Evolutionary conservation across 2,113 vertebrate species (phyloP).

Genomic region (Limnothrissa miodon): DNA sequence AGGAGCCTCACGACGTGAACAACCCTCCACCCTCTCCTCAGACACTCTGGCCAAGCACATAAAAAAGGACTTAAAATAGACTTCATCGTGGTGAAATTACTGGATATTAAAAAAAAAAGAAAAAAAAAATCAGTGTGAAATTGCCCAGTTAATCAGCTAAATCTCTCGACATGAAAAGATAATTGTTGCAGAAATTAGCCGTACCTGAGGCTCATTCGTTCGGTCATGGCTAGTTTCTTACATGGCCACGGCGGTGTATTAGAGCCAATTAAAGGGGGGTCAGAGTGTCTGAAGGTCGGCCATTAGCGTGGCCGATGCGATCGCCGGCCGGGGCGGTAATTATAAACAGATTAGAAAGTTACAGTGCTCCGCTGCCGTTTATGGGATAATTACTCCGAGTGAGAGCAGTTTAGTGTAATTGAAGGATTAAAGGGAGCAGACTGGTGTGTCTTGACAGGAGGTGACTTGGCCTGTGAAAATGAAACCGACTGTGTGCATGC

Average conservation of each 20-base stretch:
- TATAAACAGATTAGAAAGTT: slow-evolving; percentile 99
- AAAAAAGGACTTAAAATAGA: background rate
- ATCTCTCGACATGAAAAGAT: slow-evolving; percentile 99
- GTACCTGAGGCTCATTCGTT: slow-evolving; percentile 99
- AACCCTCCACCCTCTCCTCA: background rate
- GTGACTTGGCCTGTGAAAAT: slow-evolving; percentile 63
- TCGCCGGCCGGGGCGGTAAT: slow-evolving; percentile 82
- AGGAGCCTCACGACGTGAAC: background rate
- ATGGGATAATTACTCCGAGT: slow-evolving; percentile 94
- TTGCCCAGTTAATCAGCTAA: slow-evolving; percentile 99
- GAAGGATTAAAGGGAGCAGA: slow-evolving; percentile 84
- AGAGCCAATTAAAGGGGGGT: slow-evolving; percentile 98
- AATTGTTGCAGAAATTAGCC: slow-evolving; percentile 99
- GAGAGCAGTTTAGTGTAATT: slow-evolving; percentile 86
- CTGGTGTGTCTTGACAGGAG: slow-evolving; percentile 71
- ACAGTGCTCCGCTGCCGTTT: slow-evolving; percentile 84
- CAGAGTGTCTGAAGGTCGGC: slow-evolving; percentile 99
- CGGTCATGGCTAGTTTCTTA: slow-evolving; percentile 99
- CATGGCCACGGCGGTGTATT: slow-evolving; percentile 95
- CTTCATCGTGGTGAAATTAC: slow-evolving; percentile 5
- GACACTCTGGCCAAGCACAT: background rate
- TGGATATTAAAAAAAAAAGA: no score
- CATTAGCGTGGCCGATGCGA: slow-evolving; percentile 97
- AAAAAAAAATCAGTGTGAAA: slow-evolving; percentile 80
- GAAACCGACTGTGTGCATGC: slow-evolving; percentile 15